Evolutionary conservation across 2,888 invertebrate species (phyloP).

Genomic region (Dynastes hyllus): DNA sequence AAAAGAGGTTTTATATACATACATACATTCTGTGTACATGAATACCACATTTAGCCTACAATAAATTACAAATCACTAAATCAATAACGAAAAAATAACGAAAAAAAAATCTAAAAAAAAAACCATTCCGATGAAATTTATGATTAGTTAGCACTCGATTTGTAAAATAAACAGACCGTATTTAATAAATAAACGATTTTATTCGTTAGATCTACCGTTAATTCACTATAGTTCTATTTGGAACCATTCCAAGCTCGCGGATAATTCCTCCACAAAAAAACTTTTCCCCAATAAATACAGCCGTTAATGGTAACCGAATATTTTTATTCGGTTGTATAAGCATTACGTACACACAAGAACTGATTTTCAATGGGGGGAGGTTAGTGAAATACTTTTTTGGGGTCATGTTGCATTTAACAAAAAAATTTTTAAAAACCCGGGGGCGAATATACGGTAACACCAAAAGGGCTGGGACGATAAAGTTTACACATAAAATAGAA

Average conservation of each 20-base stretch:
- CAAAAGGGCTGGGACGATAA: no score
- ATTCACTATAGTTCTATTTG: conserved; percentile 32
- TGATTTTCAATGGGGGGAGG: neutral
- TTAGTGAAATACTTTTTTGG: no score
- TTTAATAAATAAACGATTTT: conserved; percentile 34
- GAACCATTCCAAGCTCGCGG: conserved; percentile 27
- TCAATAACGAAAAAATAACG: no score
- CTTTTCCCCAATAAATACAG: conserved; percentile 21
- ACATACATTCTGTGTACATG: no score
- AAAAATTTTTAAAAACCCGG: no score
- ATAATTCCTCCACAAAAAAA: conserved; percentile 11
- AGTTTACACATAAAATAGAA: no score
- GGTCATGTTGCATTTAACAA: no score
- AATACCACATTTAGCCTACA: no score
- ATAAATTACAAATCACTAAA: no score
- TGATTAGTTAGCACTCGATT: conserved; percentile 16
- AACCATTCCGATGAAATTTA: conserved; percentile 24
- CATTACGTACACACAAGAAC: neutral
- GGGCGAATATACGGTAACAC: no score
- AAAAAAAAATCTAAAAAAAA: neutral
- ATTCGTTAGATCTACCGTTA: conserved; percentile 27
- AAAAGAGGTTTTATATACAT: no score
- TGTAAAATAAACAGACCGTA: conserved; percentile 12
- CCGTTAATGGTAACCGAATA: conserved; percentile 12
- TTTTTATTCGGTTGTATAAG: conserved; percentile 9